Percentiles rank a stretch among this genome's conserved stretches.
phyloP scores from a whole-genome alignment of 92 coral and sea anemone species.

The Hydrozoanthus gracilis region DNA sequence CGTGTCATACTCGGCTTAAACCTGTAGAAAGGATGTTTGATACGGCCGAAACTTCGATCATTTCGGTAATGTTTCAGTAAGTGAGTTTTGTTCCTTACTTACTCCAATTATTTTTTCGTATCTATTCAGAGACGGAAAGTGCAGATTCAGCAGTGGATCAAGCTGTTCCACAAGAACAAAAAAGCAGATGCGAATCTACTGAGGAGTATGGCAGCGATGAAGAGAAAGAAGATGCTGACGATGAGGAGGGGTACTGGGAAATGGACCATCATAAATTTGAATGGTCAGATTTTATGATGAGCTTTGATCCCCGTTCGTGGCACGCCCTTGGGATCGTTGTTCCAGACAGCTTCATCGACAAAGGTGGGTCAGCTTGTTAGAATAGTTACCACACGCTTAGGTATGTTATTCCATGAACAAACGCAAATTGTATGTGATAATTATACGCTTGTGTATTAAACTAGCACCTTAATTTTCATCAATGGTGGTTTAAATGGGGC shows the following conservation, averaged over 20 bases:
- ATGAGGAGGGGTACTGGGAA: slow-evolving; percentile 76
- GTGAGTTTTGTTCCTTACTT: not conserved
- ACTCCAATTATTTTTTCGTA: not conserved
- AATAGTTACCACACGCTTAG: not conserved
- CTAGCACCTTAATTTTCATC: not conserved
- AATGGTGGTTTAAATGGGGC: too few species aligned
- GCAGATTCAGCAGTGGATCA: not conserved
- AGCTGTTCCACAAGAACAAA: slow-evolving; percentile 31
- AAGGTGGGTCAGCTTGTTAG: slow-evolving; percentile 54
- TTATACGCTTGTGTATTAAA: not conserved
- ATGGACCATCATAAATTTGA: slow-evolving; percentile 95
- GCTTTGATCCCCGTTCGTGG: slow-evolving; percentile 89
- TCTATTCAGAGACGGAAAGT: slow-evolving; percentile 12
- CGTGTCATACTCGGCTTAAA: too few species aligned
- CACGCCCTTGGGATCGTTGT: slow-evolving; percentile 90
- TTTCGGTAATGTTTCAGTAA: not conserved
- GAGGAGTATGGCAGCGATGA: slow-evolving; percentile 45
- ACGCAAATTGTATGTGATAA: not conserved
- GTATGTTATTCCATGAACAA: not conserved
- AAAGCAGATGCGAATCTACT: not conserved
- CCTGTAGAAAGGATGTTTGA: too few species aligned
- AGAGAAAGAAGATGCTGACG: slow-evolving; percentile 40
- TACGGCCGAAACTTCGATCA: too few species aligned
- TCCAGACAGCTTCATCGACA: slow-evolving; percentile 85
- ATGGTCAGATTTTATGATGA: slow-evolving; percentile 91